Percentiles rank a stretch among this genome's conserved stretches.
Evolutionary conservation across 2,797 vertebrate species (phyloP).

Genomic region (Anguilla obscura): DNA sequence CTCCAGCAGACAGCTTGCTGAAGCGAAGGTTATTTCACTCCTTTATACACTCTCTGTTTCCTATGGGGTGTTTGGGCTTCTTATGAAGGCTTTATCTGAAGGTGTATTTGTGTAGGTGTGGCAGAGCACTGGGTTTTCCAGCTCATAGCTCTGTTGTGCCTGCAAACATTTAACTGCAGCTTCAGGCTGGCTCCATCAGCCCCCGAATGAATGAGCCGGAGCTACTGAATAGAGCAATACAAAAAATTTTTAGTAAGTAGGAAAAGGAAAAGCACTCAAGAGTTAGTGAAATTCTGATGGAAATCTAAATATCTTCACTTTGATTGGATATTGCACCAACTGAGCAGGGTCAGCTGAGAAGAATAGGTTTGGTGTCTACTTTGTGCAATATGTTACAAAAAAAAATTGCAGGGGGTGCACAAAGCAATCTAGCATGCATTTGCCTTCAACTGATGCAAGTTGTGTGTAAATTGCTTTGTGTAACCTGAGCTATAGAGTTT

Average conservation of each 20-base stretch:
- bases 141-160: not conserved
- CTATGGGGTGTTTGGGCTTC: not conserved
- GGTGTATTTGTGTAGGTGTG: not conserved
- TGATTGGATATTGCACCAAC: not conserved
- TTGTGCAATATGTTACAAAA: not conserved
- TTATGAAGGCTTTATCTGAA: not conserved
- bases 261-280: not conserved
- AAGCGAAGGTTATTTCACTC: not conserved
- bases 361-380: not conserved
- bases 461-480: conserved; percentile 1
- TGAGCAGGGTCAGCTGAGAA: not conserved
- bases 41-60: not conserved
- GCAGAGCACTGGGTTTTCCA: not conserved
- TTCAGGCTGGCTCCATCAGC: not conserved
- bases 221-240: not conserved
- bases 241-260: not conserved
- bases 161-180: not conserved
- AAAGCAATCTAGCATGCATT: not conserved
- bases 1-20: not conserved
- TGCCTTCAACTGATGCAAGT: not conserved
- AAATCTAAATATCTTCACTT: not conserved
- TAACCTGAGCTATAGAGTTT: not conserved
- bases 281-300: not conserved
- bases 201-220: not conserved
- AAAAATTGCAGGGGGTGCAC: not conserved